Evolutionary conservation across 2,888 invertebrate genomes (phyloP).

Genomic region (Zaprionus lineosus): DNA sequence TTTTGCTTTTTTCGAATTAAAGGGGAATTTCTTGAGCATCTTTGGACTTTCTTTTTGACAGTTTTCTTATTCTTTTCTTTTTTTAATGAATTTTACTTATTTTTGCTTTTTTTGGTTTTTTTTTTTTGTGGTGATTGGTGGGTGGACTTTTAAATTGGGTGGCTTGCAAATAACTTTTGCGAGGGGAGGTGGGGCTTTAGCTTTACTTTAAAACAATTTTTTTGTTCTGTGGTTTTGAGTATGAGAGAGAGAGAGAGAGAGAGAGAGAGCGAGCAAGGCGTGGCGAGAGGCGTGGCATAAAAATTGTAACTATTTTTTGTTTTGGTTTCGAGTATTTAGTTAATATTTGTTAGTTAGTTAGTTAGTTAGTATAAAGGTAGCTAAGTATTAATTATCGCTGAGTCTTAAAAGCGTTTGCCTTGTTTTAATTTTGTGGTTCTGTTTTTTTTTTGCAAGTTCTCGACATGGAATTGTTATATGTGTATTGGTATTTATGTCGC

Average conservation of each 20-base stretch:
- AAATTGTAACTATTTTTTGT: slow-evolving; percentile 26
- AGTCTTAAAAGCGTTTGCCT: slow-evolving; percentile 38
- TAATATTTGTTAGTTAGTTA: slow-evolving; percentile 37
- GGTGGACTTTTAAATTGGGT: slow-evolving; percentile 54
- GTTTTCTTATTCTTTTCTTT: slow-evolving; percentile 3
- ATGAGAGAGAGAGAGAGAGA: slow-evolving; percentile 35
- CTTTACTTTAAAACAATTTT: slow-evolving; percentile 42
- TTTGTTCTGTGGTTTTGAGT: too few relatives aligned
- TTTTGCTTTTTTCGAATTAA: slow-evolving; percentile 52
- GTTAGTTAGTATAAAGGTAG: slow-evolving; percentile 30
- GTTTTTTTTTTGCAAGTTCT: slow-evolving; percentile 46
- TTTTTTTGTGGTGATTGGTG: slow-evolving; percentile 39
- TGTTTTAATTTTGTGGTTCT: slow-evolving; percentile 24
- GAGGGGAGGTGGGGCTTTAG: slow-evolving; percentile 25
- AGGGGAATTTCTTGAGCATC: slow-evolving; percentile 43
- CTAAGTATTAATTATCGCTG: slow-evolving; percentile 37
- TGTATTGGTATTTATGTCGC: slow-evolving; percentile 39
- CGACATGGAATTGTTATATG: slow-evolving; percentile 31
- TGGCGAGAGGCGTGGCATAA: slow-evolving; percentile 51
- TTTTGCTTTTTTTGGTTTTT: slow-evolving; percentile 13
- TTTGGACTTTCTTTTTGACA: slow-evolving; percentile 12
- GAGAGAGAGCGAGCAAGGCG: slow-evolving; percentile 67
- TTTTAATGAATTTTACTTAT: slow-evolving; percentile 7
- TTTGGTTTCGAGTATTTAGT: slow-evolving; percentile 24
- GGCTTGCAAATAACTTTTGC: slow-evolving; percentile 51